A percentile compares a stretch with the other conserved stretches of the same genome.
Evolutionary conservation across 2,888 invertebrate genomes (phyloP).

Genomic region (Eupithecia inturbata): DNA sequence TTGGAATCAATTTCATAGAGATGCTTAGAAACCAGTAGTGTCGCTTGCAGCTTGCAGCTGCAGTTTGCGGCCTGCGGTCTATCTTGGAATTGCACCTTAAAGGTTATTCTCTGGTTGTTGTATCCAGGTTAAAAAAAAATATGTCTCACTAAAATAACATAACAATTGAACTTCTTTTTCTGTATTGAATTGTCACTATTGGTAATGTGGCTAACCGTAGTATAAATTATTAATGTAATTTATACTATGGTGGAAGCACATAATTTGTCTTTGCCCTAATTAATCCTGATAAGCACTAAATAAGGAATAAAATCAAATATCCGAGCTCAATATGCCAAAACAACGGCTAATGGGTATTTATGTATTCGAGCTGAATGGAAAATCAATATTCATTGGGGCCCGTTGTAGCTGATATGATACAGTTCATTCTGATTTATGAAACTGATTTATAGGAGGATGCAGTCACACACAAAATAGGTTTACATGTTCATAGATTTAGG

Average conservation of each 20-base stretch:
- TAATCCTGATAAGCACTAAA: slow-evolving; percentile 10
- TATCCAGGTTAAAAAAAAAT: too few species aligned
- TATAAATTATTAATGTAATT: neutral
- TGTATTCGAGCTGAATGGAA: slow-evolving; percentile 60
- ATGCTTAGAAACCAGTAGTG: too few species aligned
- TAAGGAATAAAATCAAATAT: slow-evolving; percentile 17
- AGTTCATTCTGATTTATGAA: slow-evolving; percentile 71
- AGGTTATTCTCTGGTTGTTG: too few species aligned
- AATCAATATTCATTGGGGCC: slow-evolving; percentile 75
- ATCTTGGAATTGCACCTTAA: too few species aligned
- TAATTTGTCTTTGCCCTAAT: slow-evolving; percentile 13
- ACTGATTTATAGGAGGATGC: slow-evolving; percentile 38
- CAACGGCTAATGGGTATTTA: slow-evolving; percentile 55
- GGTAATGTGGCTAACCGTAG: neutral
- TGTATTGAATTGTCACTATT: neutral
- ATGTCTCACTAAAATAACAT: too few species aligned
- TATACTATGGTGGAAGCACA: too few species aligned
- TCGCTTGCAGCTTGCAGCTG: too few species aligned
- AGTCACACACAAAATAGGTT: slow-evolving; percentile 16
- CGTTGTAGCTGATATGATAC: slow-evolving; percentile 62
- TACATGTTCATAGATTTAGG: neutral
- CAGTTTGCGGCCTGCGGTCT: too few species aligned
- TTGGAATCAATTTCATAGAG: too few species aligned
- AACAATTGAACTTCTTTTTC: neutral
- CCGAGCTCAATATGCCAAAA: slow-evolving; percentile 34